Conservation (phyloP, 2,113 vertebrate genomes). For the Myxocyprinus asiaticus region DNA sequence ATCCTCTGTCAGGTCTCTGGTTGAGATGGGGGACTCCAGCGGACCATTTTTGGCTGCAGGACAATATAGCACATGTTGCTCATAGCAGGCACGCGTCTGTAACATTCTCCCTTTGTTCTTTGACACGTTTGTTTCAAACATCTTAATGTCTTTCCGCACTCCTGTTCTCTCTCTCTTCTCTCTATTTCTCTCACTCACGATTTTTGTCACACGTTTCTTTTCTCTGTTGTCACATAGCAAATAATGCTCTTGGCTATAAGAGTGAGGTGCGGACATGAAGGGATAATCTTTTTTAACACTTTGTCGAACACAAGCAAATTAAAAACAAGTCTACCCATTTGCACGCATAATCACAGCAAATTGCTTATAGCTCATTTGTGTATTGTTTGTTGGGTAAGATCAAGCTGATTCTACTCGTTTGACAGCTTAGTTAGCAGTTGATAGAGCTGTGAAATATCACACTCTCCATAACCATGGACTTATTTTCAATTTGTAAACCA, state of each 20-base stretch:
- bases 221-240: constrained; percentile 35
- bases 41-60: constrained; percentile 44
- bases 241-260: constrained; percentile 41
- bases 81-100: constrained; percentile 63
- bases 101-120: constrained; percentile 58
- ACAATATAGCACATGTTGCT: constrained; percentile 36
- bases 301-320: constrained; percentile 57
- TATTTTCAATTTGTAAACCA: constrained; percentile 66
- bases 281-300: constrained; percentile 56
- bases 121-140: constrained; percentile 37
- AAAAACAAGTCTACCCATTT: constrained; percentile 61
- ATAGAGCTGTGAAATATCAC: constrained; percentile 76
- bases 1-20: constrained; percentile 66
- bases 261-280: constrained; percentile 58
- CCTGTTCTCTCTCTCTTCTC: background rate
- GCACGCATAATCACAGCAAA: constrained; percentile 67
- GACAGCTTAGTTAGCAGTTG: constrained; percentile 80
- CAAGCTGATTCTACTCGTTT: constrained; percentile 69
- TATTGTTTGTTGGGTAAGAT: constrained; percentile 68
- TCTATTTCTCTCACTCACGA: background rate
- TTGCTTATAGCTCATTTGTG: constrained; percentile 70
- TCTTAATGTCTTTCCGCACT: constrained; percentile 39
- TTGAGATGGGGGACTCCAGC: constrained; percentile 34
- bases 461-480: constrained; percentile 58
- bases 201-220: constrained; percentile 13